Evolutionary conservation across 2,888 invertebrate genomes (phyloP).

Genomic region (Plebejus anna): DNA sequence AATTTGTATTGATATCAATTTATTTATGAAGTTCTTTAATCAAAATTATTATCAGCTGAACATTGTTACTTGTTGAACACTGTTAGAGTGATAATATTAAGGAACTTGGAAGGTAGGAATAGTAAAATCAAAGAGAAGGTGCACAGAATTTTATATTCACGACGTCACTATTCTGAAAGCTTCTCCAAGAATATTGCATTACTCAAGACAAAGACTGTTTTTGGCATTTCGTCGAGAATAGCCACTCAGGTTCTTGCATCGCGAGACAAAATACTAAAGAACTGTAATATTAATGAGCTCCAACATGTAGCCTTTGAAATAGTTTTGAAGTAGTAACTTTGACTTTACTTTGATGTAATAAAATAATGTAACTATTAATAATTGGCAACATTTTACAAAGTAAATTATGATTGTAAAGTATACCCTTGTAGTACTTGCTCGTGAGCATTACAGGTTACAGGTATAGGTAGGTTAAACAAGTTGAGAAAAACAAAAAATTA

Average conservation of each 20-base stretch:
- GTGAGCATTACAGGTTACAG: too few species aligned
- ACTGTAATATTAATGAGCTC: conserved; percentile 19
- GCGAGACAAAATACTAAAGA: conserved; percentile 6
- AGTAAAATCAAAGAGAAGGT: conserved; percentile 4
- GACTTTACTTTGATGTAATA: not conserved
- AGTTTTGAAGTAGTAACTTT: not conserved
- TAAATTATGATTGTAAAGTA: not conserved
- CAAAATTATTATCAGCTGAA: too few species aligned
- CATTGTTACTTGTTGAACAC: too few species aligned
- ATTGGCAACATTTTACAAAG: not conserved
- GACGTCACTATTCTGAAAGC: not conserved
- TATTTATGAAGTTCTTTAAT: too few species aligned
- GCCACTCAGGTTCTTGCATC: not conserved
- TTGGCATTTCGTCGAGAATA: conserved; percentile 17
- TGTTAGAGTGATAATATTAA: not conserved
- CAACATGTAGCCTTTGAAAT: not conserved
- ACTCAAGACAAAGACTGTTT: conserved; percentile 15
- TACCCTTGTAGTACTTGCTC: not conserved
- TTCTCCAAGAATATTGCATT: conserved; percentile 8
- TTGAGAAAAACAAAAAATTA: too few species aligned
- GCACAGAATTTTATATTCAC: not conserved
- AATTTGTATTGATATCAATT: too few species aligned
- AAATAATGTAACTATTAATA: not conserved
- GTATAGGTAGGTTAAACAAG: too few species aligned
- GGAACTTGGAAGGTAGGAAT: not conserved